Evolutionary conservation across 23 tunicate species (phyloP), one percentile per base, ranked within the genome.

Genomic region (Halocynthia aurantium): DNA sequence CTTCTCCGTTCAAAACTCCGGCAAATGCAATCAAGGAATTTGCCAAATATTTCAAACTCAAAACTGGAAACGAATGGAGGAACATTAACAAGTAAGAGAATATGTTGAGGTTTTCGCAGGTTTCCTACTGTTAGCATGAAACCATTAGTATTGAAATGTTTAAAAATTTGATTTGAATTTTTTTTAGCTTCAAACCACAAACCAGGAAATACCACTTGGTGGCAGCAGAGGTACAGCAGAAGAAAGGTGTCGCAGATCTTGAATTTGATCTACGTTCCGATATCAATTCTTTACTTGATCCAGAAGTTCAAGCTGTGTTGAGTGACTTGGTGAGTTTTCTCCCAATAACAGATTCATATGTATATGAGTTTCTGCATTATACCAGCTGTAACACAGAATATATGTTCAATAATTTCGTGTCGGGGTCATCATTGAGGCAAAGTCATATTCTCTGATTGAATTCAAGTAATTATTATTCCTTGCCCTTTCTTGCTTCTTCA

Each of bases 11-110:
- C 87, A 84, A 82, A 72, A 88, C 90, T 68, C 88, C 99, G 0
- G 76, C 83, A 0, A 85, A 88, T 67, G 99, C 99, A 22, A 88
- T 94, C 82, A 81, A 74, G 71, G 99, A 94, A 77, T 94, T 87
- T 64, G 86, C 94, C 6, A 94, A 94, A 72, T 88, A 88, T 53
- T 94, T 82, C 78, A 94, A 94, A 61, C 78, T 94, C 58, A 94
- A 94, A 69, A 94, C 99, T 22, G 95, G 96, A 52, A 94, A 94
- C 62, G 99, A 94, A 82, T 94, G 99, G 99, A 88, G 95, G 69
- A 88, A 77, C 73, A 73, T 92, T 55, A 77, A 81, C 81, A 81
- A 74, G 97, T 91, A 17, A 75, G 85, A 8, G 2, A 31, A 67
- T 13, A 13, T n/a, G 13, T 18, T 68, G 4, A 31, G 44, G 44